These are phyloP conservation scores for Gila robusta DNA, from an alignment of 2,797 vertebrate species.

Conservation along the genomic window DNA sequence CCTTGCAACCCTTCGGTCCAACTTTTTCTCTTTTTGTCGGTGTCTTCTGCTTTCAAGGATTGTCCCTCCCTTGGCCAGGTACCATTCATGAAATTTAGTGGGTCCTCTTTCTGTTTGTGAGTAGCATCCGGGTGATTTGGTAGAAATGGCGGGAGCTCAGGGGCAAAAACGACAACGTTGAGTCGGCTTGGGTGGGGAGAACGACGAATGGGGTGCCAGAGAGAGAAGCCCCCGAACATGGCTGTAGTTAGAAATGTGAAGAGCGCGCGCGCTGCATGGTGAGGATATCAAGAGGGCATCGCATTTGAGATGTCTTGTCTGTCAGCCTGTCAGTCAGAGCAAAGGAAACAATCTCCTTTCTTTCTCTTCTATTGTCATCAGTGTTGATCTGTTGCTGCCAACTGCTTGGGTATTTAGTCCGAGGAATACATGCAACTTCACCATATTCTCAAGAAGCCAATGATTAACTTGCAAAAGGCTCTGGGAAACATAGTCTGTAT, in stretches of 20 bases:
- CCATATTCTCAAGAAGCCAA: constrained; percentile 9
- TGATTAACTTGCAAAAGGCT: constrained; percentile 22
- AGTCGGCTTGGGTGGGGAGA: constrained; percentile 62
- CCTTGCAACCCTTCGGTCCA: constrained; percentile 65
- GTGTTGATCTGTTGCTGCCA: constrained; percentile 36
- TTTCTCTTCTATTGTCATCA: constrained; percentile 21
- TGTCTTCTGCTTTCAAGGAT: constrained; percentile 70
- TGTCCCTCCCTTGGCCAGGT: constrained; percentile 81
- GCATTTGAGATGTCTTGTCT: constrained; percentile 45
- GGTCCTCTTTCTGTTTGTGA: constrained; percentile 68
- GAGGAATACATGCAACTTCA: constrained; percentile 30
- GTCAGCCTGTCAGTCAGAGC: constrained; percentile 17
- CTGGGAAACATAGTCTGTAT: neutral
- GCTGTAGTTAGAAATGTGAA: constrained; percentile 64
- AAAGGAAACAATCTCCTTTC: constrained; percentile 27
- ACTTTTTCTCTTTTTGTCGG: constrained; percentile 73
- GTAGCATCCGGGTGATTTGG: constrained; percentile 78
- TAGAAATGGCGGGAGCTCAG: constrained; percentile 80
- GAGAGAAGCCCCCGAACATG: constrained; percentile 50
- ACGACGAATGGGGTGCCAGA: constrained; percentile 40
- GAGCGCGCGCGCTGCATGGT: constrained; percentile 51
- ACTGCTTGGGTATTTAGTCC: constrained; percentile 39
- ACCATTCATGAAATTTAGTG: constrained; percentile 75
- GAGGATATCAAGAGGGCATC: constrained; percentile 43
- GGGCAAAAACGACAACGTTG: constrained; percentile 67